phyloP scores from a whole-genome alignment of 2,888 invertebrate species.

The Bhutanitis thaidina region DNA sequence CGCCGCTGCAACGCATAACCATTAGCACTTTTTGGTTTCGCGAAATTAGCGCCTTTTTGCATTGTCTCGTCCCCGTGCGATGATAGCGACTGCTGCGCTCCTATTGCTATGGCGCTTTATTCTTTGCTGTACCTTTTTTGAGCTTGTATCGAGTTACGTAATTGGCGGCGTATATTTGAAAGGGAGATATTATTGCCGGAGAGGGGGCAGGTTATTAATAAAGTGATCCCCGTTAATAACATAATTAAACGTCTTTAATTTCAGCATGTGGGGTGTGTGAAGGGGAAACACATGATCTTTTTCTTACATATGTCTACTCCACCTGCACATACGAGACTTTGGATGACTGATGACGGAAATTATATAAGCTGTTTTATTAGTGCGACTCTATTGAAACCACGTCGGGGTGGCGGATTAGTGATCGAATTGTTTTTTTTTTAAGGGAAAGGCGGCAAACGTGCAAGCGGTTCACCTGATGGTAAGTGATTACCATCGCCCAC shows the following conservation, averaged over 20 bases:
- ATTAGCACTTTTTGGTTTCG: constrained; percentile 77
- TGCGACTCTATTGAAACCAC: too few species aligned
- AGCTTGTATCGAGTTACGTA: constrained; percentile 14
- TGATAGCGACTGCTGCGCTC: constrained; percentile 22
- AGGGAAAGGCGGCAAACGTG: too few species aligned
- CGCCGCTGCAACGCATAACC: constrained; percentile 76
- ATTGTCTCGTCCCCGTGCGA: constrained; percentile 53
- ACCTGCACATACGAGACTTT: too few species aligned
- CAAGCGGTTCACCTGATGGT: too few species aligned
- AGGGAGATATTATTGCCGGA: not conserved
- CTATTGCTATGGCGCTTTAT: constrained; percentile 25
- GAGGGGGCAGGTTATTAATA: not conserved
- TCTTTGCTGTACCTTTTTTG: constrained; percentile 26
- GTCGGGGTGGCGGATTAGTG: too few species aligned
- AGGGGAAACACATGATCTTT: too few species aligned
- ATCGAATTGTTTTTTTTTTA: too few species aligned
- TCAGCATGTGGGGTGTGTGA: too few species aligned
- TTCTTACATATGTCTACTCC: too few species aligned
- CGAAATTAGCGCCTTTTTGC: constrained; percentile 79
- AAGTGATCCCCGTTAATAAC: not conserved
- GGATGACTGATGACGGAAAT: too few species aligned
- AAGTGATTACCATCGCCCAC: too few species aligned
- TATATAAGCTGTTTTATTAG: too few species aligned
- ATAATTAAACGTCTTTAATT: not conserved
- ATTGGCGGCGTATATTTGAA: constrained; percentile 8